phyloP scores from a whole-genome alignment of 2,797 vertebrate genomes.

The Gallirallus australis region DNA sequence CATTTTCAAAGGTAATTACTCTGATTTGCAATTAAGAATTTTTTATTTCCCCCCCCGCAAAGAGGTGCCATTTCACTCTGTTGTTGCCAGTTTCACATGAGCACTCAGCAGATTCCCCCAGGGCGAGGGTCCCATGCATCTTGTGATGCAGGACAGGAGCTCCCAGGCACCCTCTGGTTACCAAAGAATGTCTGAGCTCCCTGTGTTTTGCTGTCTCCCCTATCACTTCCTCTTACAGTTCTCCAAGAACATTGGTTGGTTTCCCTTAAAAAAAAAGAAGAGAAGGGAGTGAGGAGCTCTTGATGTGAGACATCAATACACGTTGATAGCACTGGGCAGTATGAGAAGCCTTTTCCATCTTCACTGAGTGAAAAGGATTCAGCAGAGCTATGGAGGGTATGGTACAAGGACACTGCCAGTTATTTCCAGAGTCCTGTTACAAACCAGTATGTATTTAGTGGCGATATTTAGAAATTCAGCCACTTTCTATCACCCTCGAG shows the following conservation, averaged over 20 bases:
- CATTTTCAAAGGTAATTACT: background rate
- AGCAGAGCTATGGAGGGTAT: background rate
- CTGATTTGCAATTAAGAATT: background rate
- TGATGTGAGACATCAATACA: background rate
- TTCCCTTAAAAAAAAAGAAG: background rate
- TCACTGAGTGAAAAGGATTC: accelerated
- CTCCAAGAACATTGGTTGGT: background rate
- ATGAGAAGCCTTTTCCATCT: background rate
- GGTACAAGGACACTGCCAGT: background rate
- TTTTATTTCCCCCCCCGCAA: accelerated
- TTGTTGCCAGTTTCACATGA: accelerated
- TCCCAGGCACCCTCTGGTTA: background rate
- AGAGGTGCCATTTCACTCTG: accelerated
- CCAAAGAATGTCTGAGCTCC: background rate
- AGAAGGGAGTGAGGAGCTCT: background rate
- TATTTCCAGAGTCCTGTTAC: background rate
- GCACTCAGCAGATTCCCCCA: background rate
- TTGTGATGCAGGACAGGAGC: background rate
- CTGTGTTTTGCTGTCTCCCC: background rate
- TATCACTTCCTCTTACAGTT: accelerated
- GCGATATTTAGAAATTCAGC: background rate
- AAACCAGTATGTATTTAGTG: background rate
- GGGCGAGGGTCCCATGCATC: accelerated
- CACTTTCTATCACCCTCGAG: background rate
- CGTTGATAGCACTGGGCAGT: background rate